phyloP scores from a whole-genome alignment of 1,140 invertebrate genomes.

The Stegodyphus dumicola region DNA sequence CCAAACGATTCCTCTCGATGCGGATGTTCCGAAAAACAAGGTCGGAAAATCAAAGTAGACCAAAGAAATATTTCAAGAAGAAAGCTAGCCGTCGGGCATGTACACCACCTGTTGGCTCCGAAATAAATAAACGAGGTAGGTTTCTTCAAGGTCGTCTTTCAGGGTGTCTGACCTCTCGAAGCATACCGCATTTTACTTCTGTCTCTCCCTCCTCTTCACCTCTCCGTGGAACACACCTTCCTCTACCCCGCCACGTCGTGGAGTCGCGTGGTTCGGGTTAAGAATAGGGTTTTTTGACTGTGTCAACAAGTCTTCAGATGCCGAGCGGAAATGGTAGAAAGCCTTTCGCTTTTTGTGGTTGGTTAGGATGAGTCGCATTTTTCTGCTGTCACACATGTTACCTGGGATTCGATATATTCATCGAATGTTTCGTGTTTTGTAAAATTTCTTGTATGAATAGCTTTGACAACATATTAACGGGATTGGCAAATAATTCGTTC shows the following conservation, averaged over 20 bases:
- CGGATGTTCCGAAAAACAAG: slow-evolving; percentile 13
- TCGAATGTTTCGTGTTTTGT: no score
- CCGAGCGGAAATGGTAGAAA: no score
- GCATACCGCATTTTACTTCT: neutral
- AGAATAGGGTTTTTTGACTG: neutral
- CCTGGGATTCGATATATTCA: no score
- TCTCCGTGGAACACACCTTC: neutral
- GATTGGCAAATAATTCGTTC: no score
- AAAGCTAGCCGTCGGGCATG: slow-evolving; percentile 1
- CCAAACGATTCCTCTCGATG: no score
- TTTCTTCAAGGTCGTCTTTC: slow-evolving; percentile 24
- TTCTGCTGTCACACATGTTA: no score
- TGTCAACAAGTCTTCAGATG: neutral
- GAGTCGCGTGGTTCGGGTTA: neutral
- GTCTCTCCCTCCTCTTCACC: neutral
- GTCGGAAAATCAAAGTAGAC: slow-evolving; percentile 39
- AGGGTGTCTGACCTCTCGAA: slow-evolving; percentile 40
- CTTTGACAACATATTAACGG: no score
- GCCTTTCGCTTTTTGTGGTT: no score
- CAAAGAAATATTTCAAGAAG: neutral
- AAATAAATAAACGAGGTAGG: slow-evolving; percentile 20
- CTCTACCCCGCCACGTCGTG: neutral
- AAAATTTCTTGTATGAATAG: no score
- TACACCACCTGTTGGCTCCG: slow-evolving; percentile 43
- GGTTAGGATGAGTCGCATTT: no score